Percentiles rank a stretch among this genome's conserved stretches.
These are phyloP conservation scores for pig (Sus scrofa) DNA, from an alignment of 2,113 vertebrate species.

Conservation along the genomic window T2T-Sscrofa CM000820.6:32004501-32005000, in stretches of 20 bases:
- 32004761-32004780: neutral
- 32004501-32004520: neutral
- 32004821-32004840: neutral
- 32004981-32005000: neutral
- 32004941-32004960: neutral
- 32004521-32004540: neutral
- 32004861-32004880: neutral
- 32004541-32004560: neutral
- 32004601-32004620: neutral
- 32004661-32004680: neutral
- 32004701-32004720: neutral
- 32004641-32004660: neutral
- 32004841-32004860: neutral
- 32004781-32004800: neutral
- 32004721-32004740: neutral
- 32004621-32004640: neutral
- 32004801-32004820: neutral
- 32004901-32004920: neutral
- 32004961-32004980: neutral
- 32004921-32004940: neutral
- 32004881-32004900: neutral
- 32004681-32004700: neutral
- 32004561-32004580: neutral
- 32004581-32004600: neutral
- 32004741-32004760: neutral